Base-by-base conservation (phyloP, 2,888 invertebrate species). In the Eulithis prunata region DNA sequence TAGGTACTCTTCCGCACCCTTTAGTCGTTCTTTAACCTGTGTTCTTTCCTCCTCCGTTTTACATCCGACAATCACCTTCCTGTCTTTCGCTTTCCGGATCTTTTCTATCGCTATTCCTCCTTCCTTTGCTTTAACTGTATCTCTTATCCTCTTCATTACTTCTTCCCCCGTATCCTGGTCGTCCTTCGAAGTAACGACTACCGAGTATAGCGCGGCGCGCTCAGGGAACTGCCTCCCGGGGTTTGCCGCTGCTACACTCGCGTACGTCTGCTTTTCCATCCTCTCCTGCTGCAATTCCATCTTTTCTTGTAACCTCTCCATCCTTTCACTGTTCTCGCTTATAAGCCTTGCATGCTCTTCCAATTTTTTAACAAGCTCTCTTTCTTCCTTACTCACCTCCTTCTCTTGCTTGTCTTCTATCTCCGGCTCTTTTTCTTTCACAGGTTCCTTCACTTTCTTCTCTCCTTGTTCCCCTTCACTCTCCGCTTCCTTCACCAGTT, bases 71-170 rank as follows among this genome's bases (percentile, higher is more conserved):
- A 45, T 45, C 10, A 45, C 45, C 7, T 45, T 45, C 7, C 7
- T 3, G 5, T 45, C 45, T n/a, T 67, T 62, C 46, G 66, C 57
- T 62, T 62, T 32, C 6, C 49, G n/a, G 8, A 49, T 5, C 14
- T 4, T 49, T 11, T 45, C 45, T 12, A 45, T 11, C 0, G n/a
- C 12, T 45, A 45, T 12, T 12, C 45, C 8, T 8, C 45, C 45
- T 11, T 45, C 45, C 45, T 45, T 45, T 11, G 45, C 45, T 0
- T 45, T 45, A 4, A 45, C 7, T 1, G 45, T 11, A 8, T 11
- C n/a, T n/a, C 45, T 45, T 12, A 45, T 45, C n/a, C 5, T 45
- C 0, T 45, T n/a, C 12, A 45, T 4, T 4, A 45, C 45, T n/a
- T 45, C 12, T 0, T 45, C 45, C 0, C 45, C 45, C 4, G 45